Evolutionary conservation across 2,113 vertebrate genomes (phyloP).

Genomic region (Lampris incognitus): DNA sequence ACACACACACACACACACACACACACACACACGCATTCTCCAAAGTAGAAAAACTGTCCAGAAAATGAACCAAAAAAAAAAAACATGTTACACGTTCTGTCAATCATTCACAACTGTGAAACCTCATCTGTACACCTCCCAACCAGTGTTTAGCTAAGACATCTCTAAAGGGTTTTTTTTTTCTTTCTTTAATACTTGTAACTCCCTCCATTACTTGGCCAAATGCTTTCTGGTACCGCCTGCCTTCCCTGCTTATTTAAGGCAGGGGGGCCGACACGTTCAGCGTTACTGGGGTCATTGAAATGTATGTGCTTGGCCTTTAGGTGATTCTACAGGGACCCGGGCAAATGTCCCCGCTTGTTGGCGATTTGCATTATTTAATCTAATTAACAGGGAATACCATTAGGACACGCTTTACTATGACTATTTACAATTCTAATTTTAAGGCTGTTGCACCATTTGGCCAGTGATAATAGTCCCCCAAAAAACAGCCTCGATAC

Average conservation of each 20-base stretch:
- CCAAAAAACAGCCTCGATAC: conserved; percentile 18
- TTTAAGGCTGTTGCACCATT: conserved; percentile 19
- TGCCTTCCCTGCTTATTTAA: neutral
- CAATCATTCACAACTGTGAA: neutral
- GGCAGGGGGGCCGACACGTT: conserved; percentile 10
- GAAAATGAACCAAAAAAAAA: too few species aligned
- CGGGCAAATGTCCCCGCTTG: conserved; percentile 62
- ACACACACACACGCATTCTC: conserved; percentile 3
- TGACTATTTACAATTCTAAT: conserved; percentile 60
- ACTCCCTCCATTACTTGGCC: neutral
- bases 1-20: neutral
- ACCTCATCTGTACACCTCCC: neutral
- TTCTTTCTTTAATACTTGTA: conserved; percentile 43
- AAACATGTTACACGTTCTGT: too few species aligned
- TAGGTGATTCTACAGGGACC: conserved; percentile 55
- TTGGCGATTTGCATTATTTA: conserved; percentile 48
- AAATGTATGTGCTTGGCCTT: conserved; percentile 63
- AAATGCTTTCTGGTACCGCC: neutral
- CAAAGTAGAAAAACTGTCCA: too few species aligned
- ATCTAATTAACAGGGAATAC: conserved; percentile 56
- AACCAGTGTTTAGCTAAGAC: neutral
- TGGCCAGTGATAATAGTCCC: conserved; percentile 37
- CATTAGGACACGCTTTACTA: conserved; percentile 36
- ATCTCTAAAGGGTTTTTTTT: conserved; percentile 22
- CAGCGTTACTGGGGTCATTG: conserved; percentile 34